These are phyloP conservation scores for Drosophila erecta DNA, from an alignment of 1,140 invertebrate species.

Conservation along the genomic window DNA sequence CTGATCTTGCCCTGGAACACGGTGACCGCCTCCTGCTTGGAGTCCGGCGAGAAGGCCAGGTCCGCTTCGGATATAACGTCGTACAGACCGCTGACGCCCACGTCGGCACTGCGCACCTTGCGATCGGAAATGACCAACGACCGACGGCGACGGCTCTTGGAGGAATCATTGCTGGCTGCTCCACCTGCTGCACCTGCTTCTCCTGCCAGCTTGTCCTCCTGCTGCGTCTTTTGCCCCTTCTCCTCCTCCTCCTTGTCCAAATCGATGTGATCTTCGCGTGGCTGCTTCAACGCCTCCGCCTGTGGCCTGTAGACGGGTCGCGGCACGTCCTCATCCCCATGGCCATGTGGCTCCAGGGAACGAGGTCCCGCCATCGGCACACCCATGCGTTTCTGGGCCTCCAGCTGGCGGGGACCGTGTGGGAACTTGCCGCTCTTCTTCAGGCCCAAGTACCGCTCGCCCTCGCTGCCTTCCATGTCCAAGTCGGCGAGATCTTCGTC, in stretches of 20 bases:
- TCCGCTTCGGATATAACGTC: conserved; percentile 97
- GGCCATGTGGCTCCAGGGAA: conserved; percentile 82
- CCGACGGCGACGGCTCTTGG: conserved; percentile 85
- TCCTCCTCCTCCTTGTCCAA: conserved; percentile 59
- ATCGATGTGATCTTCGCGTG: conserved; percentile 77
- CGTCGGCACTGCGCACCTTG: conserved; percentile 91
- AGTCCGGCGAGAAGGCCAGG: conserved; percentile 94
- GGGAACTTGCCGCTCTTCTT: conserved; percentile 90
- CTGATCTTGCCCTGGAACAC: conserved; percentile 94
- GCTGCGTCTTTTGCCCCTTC: conserved; percentile 20
- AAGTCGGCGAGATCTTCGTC: conserved; percentile 75
- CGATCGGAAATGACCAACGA: conserved; percentile 89
- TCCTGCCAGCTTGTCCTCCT: conserved; percentile 12
- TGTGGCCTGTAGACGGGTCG: conserved; percentile 76
- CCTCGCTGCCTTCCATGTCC: conserved; percentile 64
- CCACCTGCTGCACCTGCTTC: neutral
- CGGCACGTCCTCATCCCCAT: conserved; percentile 45
- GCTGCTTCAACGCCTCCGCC: conserved; percentile 63
- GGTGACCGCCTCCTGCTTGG: conserved; percentile 91
- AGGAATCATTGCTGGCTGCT: neutral
- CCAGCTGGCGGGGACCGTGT: conserved; percentile 91
- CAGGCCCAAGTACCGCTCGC: conserved; percentile 75
- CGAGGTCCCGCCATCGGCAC: conserved; percentile 87
- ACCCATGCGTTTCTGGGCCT: conserved; percentile 84
- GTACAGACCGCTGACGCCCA: conserved; percentile 94